Conservation (phyloP, 2,888 invertebrate genomes). For the Chaitophorus viminalis region DNA sequence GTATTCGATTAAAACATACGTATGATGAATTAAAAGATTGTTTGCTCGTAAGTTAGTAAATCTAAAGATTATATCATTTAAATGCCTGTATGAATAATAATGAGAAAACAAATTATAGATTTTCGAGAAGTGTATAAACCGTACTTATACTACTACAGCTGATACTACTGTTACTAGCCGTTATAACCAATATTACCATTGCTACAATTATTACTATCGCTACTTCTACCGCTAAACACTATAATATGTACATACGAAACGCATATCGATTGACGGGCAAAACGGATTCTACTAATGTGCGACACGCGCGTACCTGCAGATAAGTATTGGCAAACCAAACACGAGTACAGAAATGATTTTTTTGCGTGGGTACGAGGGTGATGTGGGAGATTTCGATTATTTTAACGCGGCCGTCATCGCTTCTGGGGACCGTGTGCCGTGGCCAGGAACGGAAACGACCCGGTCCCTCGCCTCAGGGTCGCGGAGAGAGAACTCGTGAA, state of each 20-base stretch:
- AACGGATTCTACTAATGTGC: background rate
- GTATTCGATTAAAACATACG: too few species aligned
- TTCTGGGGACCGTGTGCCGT: background rate
- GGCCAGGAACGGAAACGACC: background rate
- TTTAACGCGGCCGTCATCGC: background rate
- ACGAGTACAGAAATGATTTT: background rate
- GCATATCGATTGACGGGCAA: conserved; percentile 17
- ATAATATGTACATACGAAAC: background rate
- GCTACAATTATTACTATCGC: background rate
- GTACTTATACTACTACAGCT: background rate
- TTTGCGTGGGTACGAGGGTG: background rate
- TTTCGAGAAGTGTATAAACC: background rate
- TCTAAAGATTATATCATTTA: background rate
- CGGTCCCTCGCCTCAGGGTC: background rate
- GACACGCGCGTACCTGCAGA: conserved; percentile 4
- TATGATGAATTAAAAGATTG: too few species aligned
- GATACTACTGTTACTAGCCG: background rate
- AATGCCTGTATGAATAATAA: background rate
- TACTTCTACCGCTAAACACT: background rate
- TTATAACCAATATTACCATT: background rate
- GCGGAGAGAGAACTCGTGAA: too few species aligned
- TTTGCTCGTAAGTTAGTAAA: too few species aligned
- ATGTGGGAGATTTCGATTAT: background rate
- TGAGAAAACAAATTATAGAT: background rate
- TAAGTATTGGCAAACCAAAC: background rate